These are phyloP conservation scores for Rhogogaster chlorosoma DNA, from an alignment of 2,888 invertebrate species.

Conservation along the genomic window DNA sequence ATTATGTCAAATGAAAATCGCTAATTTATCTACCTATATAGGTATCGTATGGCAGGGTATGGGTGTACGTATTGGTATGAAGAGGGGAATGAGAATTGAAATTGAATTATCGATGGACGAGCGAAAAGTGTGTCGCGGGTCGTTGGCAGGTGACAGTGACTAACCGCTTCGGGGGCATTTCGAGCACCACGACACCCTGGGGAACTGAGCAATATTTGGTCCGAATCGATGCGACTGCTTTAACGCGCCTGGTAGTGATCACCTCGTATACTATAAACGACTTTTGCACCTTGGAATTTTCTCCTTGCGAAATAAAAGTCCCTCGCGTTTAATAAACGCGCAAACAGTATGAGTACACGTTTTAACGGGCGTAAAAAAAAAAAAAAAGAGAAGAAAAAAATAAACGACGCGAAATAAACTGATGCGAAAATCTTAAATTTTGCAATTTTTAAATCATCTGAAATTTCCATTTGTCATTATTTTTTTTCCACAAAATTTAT, in stretches of 20 bases:
- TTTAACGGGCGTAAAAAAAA: neutral
- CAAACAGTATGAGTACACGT: neutral
- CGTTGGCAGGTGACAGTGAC: constrained; percentile 49
- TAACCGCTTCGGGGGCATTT: constrained; percentile 45
- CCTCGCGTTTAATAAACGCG: neutral
- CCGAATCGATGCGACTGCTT: constrained; percentile 38
- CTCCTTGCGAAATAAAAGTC: neutral
- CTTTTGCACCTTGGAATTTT: neutral
- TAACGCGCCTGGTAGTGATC: constrained; percentile 15
- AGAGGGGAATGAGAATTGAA: constrained; percentile 7
- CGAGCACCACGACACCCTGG: constrained; percentile 20
- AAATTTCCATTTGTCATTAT: no score
- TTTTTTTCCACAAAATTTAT: no score
- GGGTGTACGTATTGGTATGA: neutral
- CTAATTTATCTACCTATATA: neutral
- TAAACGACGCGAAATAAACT: no score
- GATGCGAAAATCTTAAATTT: no score
- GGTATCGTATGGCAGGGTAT: neutral
- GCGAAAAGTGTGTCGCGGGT: constrained; percentile 45
- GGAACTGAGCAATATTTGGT: constrained; percentile 38
- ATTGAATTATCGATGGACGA: constrained; percentile 48
- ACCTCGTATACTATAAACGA: neutral
- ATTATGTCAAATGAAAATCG: neutral
- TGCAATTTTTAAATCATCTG: no score
- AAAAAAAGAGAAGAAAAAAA: no score